These are phyloP conservation scores for Cryptocheilus praepositus DNA, from an alignment of 2,888 invertebrate species.

Conservation along the genomic window DNA sequence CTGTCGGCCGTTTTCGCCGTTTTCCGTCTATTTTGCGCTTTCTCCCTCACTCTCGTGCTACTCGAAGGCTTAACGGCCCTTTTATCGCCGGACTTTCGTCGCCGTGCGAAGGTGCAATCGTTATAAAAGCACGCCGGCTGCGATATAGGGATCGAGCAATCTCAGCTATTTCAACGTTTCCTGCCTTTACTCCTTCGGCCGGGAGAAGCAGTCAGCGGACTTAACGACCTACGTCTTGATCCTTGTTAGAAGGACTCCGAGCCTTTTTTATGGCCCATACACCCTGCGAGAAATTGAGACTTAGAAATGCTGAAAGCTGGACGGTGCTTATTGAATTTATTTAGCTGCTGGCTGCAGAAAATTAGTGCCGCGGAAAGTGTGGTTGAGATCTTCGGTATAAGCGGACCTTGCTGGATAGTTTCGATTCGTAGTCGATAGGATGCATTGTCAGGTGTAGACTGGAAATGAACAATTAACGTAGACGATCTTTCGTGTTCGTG, in stretches of 20 bases:
- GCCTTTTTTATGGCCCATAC: not conserved
- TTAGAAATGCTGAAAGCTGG: no score
- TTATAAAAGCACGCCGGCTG: constrained; percentile 51
- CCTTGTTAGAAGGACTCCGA: constrained; percentile 5
- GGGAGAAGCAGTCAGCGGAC: constrained; percentile 21
- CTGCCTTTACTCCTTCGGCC: constrained; percentile 1
- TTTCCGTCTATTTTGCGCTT: not conserved
- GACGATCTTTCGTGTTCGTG: no score
- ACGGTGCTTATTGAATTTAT: no score
- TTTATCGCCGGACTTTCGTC: constrained; percentile 46
- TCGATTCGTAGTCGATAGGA: no score
- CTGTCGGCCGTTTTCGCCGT: not conserved
- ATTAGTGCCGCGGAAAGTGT: no score
- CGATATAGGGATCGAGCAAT: constrained; percentile 43
- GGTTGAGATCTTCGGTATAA: no score
- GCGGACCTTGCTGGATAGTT: no score
- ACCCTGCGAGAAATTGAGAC: no score
- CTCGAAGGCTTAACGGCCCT: constrained; percentile 39
- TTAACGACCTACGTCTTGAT: constrained; percentile 32
- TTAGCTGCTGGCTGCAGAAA: no score
- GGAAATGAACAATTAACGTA: no score
- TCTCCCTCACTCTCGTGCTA: not conserved
- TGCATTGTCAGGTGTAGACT: no score
- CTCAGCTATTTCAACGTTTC: constrained; percentile 25
- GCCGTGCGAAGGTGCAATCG: constrained; percentile 41